These are phyloP conservation scores for Campylorhamphus procurvoides DNA, from an alignment of 2,113 vertebrate genomes.

Conservation along the genomic window DNA sequence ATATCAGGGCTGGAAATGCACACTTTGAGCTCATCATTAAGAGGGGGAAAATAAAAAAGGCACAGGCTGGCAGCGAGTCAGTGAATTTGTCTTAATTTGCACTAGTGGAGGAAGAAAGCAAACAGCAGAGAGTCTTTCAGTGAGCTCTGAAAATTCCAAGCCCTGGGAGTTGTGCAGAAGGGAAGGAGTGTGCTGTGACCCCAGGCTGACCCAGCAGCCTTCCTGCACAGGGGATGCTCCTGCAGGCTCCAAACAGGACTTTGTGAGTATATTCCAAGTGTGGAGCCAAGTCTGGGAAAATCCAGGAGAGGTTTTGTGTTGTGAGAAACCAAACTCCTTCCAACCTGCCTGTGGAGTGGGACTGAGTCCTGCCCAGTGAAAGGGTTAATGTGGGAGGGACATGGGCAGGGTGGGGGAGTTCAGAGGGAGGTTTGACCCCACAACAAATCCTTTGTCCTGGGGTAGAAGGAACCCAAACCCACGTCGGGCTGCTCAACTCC, in stretches of 20 bases:
- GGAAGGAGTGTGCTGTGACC: neutral
- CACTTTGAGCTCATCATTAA: neutral
- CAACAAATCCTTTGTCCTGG: neutral
- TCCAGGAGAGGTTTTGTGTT: accelerated
- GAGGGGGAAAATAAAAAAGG: neutral
- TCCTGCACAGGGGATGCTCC: neutral
- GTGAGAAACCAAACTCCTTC: neutral
- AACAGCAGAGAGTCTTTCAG: neutral
- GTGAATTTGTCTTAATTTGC: neutral
- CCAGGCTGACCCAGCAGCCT: neutral
- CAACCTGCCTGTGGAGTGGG: neutral
- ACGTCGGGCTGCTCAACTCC: neutral
- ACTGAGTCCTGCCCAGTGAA: neutral
- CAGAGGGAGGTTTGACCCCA: neutral
- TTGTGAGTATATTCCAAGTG: neutral
- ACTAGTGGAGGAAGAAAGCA: neutral
- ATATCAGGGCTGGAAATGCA: neutral
- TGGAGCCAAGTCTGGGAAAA: neutral
- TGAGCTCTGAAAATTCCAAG: neutral
- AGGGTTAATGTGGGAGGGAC: neutral
- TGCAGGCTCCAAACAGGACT: neutral
- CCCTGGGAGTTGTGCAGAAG: neutral
- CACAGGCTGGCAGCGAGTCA: neutral
- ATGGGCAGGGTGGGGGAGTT: neutral
- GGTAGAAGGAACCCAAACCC: neutral